Base-by-base conservation (phyloP, 2,113 vertebrate genomes). In the Dipodomys stephensi region DNA sequence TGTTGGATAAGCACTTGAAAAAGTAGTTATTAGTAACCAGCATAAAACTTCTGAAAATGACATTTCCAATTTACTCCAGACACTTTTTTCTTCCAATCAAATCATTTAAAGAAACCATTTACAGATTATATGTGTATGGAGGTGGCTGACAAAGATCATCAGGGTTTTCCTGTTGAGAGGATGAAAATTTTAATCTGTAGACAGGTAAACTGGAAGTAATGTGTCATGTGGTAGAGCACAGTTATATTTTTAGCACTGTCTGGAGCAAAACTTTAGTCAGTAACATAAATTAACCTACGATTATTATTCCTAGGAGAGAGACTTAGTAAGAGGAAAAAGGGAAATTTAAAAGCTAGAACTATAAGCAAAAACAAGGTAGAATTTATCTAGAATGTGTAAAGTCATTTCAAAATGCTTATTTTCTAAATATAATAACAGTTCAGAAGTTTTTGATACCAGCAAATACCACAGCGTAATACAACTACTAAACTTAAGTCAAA, bases 21-120 rank as follows among this genome's bases (percentile, higher is more conserved):
- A 83, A 65, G 12, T 6, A 91, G n/a, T 57, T 53, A 80, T 69
- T 84, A 96, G 64, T 53, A 85, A 78, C 57, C 57, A 93, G 69
- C 71, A 69, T 7, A 90, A 64, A 57, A 62, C 89, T 49, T 90
- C 83, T 92, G 88, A 92, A 90, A 93, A 87, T 49, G 39, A 67
- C 64, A 90, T 11, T 88, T 7, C n/a, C 39, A 94, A 92, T 10
- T 92, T 90, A 96, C 6, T 69, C 19, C 12, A 82, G 39, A 88
- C 2, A 69, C 78, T 49, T 62, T 90, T 95, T 77, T 90, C 25
- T 90, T 78, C 46, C 27, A 90, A 18, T 88, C 44, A 78, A 86
- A 79, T 91, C 44, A 82, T 69, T 88, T 85, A 92, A 19, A 60
- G 91, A 80, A 80, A 91, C 72, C 93, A 74, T 96, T 95, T 49